Percentiles rank a stretch among this genome's conserved stretches.
Evolutionary conservation across 2,797 vertebrate genomes (phyloP).

Genomic region (Apogon hyalosoma): DNA sequence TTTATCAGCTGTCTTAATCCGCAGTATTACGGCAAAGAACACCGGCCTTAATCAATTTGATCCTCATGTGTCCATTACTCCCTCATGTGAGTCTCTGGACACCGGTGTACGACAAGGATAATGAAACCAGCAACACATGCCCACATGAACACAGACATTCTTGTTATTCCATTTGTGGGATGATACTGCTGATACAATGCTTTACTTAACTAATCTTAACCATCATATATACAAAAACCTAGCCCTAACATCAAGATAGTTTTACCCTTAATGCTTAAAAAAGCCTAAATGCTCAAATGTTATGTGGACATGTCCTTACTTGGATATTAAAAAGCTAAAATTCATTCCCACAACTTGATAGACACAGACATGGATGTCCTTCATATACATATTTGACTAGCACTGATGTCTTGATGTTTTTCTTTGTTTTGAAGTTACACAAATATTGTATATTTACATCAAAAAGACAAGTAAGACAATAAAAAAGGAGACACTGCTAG

Average conservation of each 20-base stretch:
- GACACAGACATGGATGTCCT: conserved; percentile 33
- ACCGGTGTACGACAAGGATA: not conserved
- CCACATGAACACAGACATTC: conserved; percentile 36
- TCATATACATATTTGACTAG: conserved; percentile 69
- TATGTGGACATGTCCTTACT: no score
- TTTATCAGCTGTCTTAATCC: conserved; percentile 77
- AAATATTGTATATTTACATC: no score
- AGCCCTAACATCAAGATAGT: no score
- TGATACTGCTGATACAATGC: no score
- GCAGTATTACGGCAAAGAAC: conserved; percentile 56
- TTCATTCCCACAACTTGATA: not conserved
- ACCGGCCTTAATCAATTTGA: conserved; percentile 66
- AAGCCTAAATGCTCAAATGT: no score
- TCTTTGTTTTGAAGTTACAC: conserved; percentile 23
- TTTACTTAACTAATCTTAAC: no score
- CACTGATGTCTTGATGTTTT: conserved; percentile 50
- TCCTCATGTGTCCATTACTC: conserved; percentile 62
- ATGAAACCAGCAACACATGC: conserved; percentile 22
- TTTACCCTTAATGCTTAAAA: no score
- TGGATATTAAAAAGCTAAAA: not conserved
- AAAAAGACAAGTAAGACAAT: no score
- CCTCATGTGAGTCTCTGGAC: conserved; percentile 55
- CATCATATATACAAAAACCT: no score
- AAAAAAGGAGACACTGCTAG: no score
- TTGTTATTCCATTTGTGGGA: no score